These are phyloP conservation scores for Enteromius anoplus DNA, from an alignment of 2,797 vertebrate species.

Conservation along the genomic window DNA sequence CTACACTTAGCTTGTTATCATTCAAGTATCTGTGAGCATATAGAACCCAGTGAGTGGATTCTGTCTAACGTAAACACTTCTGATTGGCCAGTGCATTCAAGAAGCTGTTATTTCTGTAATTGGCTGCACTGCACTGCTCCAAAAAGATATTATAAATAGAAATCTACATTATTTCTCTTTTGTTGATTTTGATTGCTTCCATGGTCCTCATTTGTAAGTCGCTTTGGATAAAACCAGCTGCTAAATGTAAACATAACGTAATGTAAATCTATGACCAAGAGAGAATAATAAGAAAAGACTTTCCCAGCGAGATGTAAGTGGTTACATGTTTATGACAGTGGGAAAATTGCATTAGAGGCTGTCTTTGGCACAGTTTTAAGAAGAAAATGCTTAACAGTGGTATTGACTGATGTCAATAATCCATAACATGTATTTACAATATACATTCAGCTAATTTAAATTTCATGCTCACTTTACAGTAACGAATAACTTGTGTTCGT, in stretches of 20 bases:
- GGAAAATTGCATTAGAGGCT: no score
- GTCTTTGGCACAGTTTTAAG: background rate
- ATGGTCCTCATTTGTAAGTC: no score
- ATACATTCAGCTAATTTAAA: background rate
- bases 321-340: background rate
- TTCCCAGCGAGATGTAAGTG: background rate
- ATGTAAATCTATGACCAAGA: background rate
- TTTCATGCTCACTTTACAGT: background rate
- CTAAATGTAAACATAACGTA: no score
- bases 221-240: no score
- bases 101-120: background rate
- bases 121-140: background rate
- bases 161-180: background rate
- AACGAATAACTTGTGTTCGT: no score
- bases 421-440: background rate
- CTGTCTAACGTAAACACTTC: background rate
- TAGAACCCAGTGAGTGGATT: background rate
- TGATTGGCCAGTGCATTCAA: background rate
- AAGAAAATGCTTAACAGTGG: background rate
- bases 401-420: background rate
- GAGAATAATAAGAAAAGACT: background rate
- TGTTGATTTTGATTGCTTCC: no score
- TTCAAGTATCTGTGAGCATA: background rate
- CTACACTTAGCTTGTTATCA: background rate
- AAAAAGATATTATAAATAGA: background rate